Evolutionary conservation across 1,140 invertebrate species (phyloP).

Genomic region (Whitmania pigra): DNA sequence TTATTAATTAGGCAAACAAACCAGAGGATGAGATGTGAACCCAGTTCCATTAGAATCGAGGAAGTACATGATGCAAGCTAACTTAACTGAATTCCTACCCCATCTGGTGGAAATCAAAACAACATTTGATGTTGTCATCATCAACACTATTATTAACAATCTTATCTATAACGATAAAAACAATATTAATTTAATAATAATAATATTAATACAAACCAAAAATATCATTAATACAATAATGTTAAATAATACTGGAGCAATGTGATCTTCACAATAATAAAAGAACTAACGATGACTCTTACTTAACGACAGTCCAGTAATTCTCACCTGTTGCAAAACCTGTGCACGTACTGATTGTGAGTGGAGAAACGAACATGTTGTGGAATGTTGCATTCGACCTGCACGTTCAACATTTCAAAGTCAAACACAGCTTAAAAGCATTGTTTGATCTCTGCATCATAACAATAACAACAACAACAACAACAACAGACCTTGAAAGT

Average conservation of each 20-base stretch:
- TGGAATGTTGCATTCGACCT: constrained; percentile 70
- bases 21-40: constrained; percentile 61
- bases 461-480: background rate
- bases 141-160: background rate
- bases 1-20: constrained; percentile 37
- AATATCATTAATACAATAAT: too few relatives aligned
- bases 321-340: constrained; percentile 55
- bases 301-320: background rate
- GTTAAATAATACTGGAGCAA: too few relatives aligned
- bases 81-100: constrained; percentile 73
- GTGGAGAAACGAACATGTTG: constrained; percentile 75
- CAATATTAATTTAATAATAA: constrained; percentile 13
- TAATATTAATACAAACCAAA: background rate
- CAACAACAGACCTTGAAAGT: background rate
- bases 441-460: background rate
- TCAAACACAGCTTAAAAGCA: background rate
- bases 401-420: background rate
- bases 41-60: constrained; percentile 62
- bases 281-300: too few relatives aligned
- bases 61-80: constrained; percentile 72
- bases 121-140: background rate
- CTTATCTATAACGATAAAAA: too few relatives aligned
- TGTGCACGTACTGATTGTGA: constrained; percentile 80
- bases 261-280: too few relatives aligned
- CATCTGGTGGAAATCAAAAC: constrained; percentile 48